Conservation (phyloP, 2,113 vertebrate species). For the Stomatorhinus ivindoensis region DNA sequence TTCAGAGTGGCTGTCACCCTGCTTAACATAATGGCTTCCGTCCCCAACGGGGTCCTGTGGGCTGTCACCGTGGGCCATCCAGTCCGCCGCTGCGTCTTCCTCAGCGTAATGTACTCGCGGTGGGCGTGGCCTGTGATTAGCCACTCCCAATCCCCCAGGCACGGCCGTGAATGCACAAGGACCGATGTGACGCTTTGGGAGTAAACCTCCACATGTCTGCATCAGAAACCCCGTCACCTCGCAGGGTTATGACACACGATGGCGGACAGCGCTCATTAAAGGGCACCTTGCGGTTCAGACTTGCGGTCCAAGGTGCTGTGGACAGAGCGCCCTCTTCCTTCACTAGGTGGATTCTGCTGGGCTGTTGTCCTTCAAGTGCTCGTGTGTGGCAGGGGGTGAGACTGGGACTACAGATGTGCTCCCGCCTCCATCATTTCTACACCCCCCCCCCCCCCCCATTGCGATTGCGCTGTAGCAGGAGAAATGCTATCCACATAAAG, state of each 20-base stretch:
- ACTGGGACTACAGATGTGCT: slow-evolving; percentile 36
- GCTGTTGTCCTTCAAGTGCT: background rate
- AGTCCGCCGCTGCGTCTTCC: slow-evolving; percentile 7
- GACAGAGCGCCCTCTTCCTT: background rate
- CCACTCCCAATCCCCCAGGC: background rate
- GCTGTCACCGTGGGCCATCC: slow-evolving; percentile 25
- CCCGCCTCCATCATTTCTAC: background rate
- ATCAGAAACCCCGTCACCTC: background rate
- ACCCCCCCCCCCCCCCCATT: slow-evolving; percentile 20
- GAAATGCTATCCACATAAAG: slow-evolving; percentile 71
- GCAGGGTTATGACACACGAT: background rate
- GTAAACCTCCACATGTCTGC: background rate
- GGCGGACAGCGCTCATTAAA: background rate
- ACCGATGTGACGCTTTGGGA: background rate
- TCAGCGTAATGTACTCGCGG: background rate
- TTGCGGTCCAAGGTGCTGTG: background rate
- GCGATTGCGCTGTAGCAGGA: slow-evolving; percentile 36
- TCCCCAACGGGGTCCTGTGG: slow-evolving; percentile 36
- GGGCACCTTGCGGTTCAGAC: background rate
- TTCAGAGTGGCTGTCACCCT: slow-evolving; percentile 43
- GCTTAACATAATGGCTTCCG: slow-evolving; percentile 36
- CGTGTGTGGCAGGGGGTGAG: slow-evolving; percentile 10
- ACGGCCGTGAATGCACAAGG: background rate
- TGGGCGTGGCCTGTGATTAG: background rate
- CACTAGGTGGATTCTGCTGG: background rate